These are phyloP conservation scores for Physeter macrocephalus DNA, from an alignment of 2,113 vertebrate genomes.

Conservation along the genomic window DNA sequence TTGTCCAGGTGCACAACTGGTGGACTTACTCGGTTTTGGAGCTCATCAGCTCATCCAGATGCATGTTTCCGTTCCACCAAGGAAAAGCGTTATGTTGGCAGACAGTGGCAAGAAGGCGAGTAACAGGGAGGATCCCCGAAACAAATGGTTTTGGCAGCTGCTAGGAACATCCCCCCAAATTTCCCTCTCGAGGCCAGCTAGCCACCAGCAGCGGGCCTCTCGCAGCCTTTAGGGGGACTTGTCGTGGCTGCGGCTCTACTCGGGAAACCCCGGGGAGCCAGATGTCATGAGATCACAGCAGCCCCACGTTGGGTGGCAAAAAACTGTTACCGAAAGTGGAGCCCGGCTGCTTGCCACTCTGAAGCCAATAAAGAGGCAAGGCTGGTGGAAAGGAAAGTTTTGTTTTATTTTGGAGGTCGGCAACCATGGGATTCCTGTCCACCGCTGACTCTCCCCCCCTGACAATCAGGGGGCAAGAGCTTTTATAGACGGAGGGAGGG, in stretches of 20 bases:
- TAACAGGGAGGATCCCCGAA: neutral
- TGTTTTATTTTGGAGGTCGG: neutral
- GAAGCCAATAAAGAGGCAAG: neutral
- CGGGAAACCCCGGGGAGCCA: neutral
- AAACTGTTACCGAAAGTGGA: neutral
- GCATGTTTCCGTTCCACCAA: neutral
- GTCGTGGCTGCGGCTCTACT: neutral
- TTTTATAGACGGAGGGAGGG: neutral
- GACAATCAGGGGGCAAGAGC: neutral
- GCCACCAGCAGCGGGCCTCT: neutral
- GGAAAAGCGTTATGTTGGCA: neutral
- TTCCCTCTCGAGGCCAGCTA: neutral
- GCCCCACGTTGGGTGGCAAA: neutral
- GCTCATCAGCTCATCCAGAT: neutral
- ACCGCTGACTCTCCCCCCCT: neutral
- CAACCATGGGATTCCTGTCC: neutral
- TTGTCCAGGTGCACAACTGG: neutral
- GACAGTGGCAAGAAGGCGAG: neutral
- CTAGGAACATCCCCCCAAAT: neutral
- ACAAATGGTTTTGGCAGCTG: neutral
- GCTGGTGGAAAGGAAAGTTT: neutral
- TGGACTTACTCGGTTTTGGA: neutral
- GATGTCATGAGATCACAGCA: neutral
- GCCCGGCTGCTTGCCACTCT: neutral
- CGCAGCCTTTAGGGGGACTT: accelerated